A percentile compares a stretch with the other conserved stretches of the same genome.
These are phyloP conservation scores for Hepsetus odoe DNA, from an alignment of 2,113 vertebrate species.

Conservation along the genomic window DNA sequence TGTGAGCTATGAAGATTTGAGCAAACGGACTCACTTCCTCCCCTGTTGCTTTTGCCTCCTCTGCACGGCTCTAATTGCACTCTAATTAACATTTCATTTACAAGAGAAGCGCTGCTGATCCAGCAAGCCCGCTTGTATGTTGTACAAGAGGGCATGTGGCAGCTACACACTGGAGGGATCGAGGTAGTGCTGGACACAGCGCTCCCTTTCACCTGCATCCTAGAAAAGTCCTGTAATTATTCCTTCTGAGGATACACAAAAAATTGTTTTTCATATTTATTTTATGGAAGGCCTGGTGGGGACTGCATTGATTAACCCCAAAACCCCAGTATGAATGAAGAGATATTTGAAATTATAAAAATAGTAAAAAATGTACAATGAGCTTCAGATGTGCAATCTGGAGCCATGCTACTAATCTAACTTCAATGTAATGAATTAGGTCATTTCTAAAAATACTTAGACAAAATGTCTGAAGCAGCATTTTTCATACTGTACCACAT, in stretches of 20 bases:
- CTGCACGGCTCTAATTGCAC: constrained; percentile 66
- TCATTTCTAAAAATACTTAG: background rate
- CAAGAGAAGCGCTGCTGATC: constrained; percentile 60
- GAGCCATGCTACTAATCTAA: background rate
- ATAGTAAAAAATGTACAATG: background rate
- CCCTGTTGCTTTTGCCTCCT: constrained; percentile 34
- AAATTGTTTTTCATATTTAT: constrained; percentile 65
- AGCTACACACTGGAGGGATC: constrained; percentile 56
- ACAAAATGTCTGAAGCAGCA: background rate
- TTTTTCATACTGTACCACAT: constrained; percentile 5
- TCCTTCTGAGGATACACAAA: constrained; percentile 65
- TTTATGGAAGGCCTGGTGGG: constrained; percentile 61
- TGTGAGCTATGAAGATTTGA: constrained; percentile 6
- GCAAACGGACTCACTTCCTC: constrained; percentile 31
- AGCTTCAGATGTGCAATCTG: background rate
- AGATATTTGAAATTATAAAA: constrained; percentile 3
- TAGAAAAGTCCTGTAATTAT: constrained; percentile 62
- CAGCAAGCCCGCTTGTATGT: constrained; percentile 63
- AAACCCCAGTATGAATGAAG: constrained; percentile 12
- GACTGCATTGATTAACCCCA: constrained; percentile 25
- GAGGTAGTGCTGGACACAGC: background rate
- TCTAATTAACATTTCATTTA: constrained; percentile 77
- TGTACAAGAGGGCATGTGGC: constrained; percentile 68
- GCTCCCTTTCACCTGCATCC: constrained; percentile 10
- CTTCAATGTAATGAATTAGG: background rate